Evolutionary conservation across 2,888 invertebrate species (phyloP).

Genomic region (Diarsia rubi): DNA sequence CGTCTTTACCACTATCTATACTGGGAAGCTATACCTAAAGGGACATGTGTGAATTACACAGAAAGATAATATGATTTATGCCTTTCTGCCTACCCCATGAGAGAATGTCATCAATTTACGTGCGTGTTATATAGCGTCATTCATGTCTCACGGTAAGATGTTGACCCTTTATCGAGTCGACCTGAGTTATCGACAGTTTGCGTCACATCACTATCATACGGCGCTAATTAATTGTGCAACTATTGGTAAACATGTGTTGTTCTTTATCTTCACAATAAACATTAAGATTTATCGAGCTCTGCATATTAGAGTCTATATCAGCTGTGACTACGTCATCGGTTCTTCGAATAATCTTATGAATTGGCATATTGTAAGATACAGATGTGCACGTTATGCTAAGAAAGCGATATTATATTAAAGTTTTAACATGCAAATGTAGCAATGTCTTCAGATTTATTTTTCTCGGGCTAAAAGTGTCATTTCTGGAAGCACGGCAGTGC

Average conservation of each 20-base stretch:
- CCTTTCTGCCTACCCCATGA: background rate
- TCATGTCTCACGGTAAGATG: constrained; percentile 54
- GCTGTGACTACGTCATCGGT: constrained; percentile 47
- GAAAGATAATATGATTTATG: background rate
- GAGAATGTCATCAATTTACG: background rate
- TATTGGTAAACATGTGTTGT: constrained; percentile 61
- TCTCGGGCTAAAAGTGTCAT: too few species aligned
- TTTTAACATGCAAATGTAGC: background rate
- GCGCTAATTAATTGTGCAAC: constrained; percentile 58
- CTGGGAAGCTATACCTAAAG: background rate
- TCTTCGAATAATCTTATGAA: constrained; percentile 9
- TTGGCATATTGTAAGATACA: constrained; percentile 5
- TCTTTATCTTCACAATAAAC: constrained; percentile 49
- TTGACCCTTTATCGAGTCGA: constrained; percentile 53
- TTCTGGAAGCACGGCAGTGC: too few species aligned
- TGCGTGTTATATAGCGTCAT: constrained; percentile 28
- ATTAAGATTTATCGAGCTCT: constrained; percentile 43
- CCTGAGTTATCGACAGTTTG: constrained; percentile 59
- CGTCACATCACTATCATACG: constrained; percentile 58
- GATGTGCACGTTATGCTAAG: background rate
- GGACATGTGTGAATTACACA: background rate
- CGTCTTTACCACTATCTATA: background rate
- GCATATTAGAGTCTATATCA: constrained; percentile 29
- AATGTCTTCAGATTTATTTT: too few species aligned
- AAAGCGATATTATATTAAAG: background rate